These are phyloP conservation scores for Salticus scenicus DNA, from an alignment of 2,888 invertebrate species.

Conservation along the genomic window DNA sequence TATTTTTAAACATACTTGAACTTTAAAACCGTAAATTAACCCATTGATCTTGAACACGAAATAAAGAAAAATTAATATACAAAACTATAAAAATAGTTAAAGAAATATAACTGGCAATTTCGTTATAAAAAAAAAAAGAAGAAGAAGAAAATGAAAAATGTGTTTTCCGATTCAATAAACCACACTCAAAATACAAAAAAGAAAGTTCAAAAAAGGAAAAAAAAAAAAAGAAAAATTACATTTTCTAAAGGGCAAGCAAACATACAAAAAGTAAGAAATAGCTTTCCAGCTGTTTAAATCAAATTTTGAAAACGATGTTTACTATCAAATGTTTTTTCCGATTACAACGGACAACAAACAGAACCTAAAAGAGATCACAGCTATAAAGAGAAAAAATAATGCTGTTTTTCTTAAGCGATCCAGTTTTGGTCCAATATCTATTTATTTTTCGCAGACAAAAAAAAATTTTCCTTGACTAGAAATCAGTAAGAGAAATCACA, in stretches of 20 bases:
- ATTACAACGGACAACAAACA: constrained; percentile 26
- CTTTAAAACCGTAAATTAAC: too few relatives aligned
- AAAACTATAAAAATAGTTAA: too few relatives aligned
- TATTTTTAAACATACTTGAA: too few relatives aligned
- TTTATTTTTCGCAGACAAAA: constrained; percentile 11
- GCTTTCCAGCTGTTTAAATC: constrained; percentile 56
- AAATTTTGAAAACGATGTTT: constrained; percentile 45
- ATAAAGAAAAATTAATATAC: too few relatives aligned
- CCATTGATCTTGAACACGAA: too few relatives aligned
- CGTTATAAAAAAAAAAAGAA: not conserved
- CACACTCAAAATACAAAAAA: not conserved
- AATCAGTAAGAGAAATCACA: not conserved
- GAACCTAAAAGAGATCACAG: constrained; percentile 15
- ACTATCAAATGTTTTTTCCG: constrained; percentile 38
- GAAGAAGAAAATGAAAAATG: not conserved
- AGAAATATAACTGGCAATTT: not conserved
- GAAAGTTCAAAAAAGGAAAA: not conserved
- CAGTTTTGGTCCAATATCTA: constrained; percentile 34
- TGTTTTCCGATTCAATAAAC: not conserved
- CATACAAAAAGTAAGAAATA: constrained; percentile 20
- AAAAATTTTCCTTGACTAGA: too few relatives aligned
- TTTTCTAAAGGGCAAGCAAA: not conserved
- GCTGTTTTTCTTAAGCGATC: constrained; percentile 25
- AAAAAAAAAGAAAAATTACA: constrained; percentile 4
- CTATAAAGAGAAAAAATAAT: not conserved